Evolutionary conservation across 2,113 vertebrate species (phyloP), one percentile per base, ranked within the genome.

Genomic region (Montifringilla adamsi): DNA sequence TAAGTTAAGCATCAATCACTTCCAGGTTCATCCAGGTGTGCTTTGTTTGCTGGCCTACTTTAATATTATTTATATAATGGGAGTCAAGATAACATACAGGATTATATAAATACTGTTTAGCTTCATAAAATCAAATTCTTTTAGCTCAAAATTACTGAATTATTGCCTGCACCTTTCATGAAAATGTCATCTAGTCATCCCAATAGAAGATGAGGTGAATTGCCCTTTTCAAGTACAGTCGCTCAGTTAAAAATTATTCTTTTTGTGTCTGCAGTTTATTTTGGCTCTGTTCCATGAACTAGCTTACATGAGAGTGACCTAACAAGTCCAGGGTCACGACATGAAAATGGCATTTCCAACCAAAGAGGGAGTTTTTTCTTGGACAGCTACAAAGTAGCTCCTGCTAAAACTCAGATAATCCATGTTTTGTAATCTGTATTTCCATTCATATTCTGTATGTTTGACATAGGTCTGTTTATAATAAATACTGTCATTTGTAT

Each of bases 21-120:
- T 94, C 82, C 49, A 85, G 20, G 72, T 76, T 90, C 75, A 84
- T 68, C 79, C 92, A 69, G 58, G 87, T 74, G 28, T 70, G 64
- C 85, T 90, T 78, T 95, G 62, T 94, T 94, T 91, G 72, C 82
- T 78, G 27, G 7, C 23, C 49, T 83, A 28, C 73, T 85, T 79
- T 83, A 80, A 41, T 23, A 30, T 53, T 47, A 63, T 91, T 91
- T 93, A 43, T 85, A 10, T 47, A 76, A 52, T 28, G 10, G 8
- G 19, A 73, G 43, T 94, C 31, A 59, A 93, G 90, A 75, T 84
- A 87, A 26, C 47, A 20, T 12, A 39, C 35, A 73, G 31, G n/a
- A 37, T 72, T 73, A 41, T 64, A 39, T 11, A 91, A 70, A 74
- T 81, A 69, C 13, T 37, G 11, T 62, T 89, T 49, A 73, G 18